phyloP scores from a whole-genome alignment of 2,797 vertebrate species.

The Anguilla megastoma region DNA sequence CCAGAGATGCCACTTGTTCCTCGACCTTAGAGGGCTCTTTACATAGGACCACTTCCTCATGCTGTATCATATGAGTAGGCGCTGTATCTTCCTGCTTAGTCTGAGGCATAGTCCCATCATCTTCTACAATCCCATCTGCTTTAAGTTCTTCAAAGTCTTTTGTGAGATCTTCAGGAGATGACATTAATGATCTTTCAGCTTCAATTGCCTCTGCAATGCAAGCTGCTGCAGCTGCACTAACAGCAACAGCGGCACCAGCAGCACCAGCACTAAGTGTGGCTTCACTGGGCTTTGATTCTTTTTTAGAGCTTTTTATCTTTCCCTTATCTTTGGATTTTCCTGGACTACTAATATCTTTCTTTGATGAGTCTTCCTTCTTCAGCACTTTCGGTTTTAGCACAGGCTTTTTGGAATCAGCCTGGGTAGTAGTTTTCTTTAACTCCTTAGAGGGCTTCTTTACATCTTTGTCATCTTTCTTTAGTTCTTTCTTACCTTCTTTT shows the following conservation, averaged over 20 bases:
- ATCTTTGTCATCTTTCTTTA: conserved; percentile 83
- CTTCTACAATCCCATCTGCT: conserved; percentile 78
- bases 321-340: conserved; percentile 88
- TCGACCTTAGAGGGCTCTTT: conserved; percentile 81
- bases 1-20: conserved; percentile 80
- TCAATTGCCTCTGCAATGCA: conserved; percentile 70
- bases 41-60: conserved; percentile 71
- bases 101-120: conserved; percentile 71
- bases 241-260: conserved; percentile 37
- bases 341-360: conserved; percentile 74
- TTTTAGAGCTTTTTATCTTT: conserved; percentile 82
- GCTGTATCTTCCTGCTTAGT: conserved; percentile 67
- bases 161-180: conserved; percentile 93
- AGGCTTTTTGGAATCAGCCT: conserved; percentile 76
- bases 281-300: conserved; percentile 70
- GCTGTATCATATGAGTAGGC: conserved; percentile 63
- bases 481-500: conserved; percentile 76
- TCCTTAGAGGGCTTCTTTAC: conserved; percentile 83
- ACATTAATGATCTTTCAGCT: conserved; percentile 87
- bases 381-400: conserved; percentile 82
- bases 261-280: conserved; percentile 48
- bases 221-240: conserved; percentile 26
- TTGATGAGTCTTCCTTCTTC: conserved; percentile 81
- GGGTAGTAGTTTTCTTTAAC: conserved; percentile 75
- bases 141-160: conserved; percentile 93